Evolutionary conservation across 2,113 vertebrate genomes (phyloP).

Genomic region (pig (Sus scrofa)): T2T-Sscrofa CM000819.6:24787001-24787500

Average conservation of each 20-base stretch:
- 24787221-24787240: too few relatives aligned
- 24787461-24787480: neutral
- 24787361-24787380: neutral
- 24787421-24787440: neutral
- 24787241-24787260: too few relatives aligned
- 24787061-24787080: neutral
- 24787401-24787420: neutral
- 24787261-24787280: too few relatives aligned
- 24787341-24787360: neutral
- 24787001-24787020: fast-evolving
- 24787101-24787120: neutral
- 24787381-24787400: neutral
- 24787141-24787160: too few relatives aligned
- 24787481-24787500: neutral
- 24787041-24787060: neutral
- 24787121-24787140: neutral
- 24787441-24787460: neutral
- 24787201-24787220: too few relatives aligned
- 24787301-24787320: too few relatives aligned
- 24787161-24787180: too few relatives aligned
- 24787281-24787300: too few relatives aligned
- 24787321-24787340: too few relatives aligned
- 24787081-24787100: neutral
- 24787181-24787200: too few relatives aligned
- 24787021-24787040: neutral